phyloP scores from a whole-genome alignment of 1,140 invertebrate genomes.

The Parapsyche elsis region DNA sequence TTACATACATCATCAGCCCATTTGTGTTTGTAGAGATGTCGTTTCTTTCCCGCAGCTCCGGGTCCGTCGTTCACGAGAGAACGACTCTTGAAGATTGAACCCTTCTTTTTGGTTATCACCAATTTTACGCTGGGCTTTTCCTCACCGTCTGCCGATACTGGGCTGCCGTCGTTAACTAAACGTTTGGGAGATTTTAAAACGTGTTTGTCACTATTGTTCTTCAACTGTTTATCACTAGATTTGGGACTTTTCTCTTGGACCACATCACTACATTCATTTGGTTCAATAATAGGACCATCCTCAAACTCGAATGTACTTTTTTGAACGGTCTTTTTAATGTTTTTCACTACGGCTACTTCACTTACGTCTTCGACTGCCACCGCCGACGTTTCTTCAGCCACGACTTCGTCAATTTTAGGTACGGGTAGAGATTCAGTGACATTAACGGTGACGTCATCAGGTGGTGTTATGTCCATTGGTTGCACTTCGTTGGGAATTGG shows the following conservation, averaged over 20 bases:
- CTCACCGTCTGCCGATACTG: conserved; percentile 60
- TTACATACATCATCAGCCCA: conserved; percentile 79
- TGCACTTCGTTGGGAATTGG: neutral
- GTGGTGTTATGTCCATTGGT: conserved; percentile 20
- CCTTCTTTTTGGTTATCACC: conserved; percentile 81
- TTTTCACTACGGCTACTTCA: conserved; percentile 44
- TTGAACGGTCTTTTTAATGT: conserved; percentile 38
- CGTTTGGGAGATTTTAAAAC: conserved; percentile 64
- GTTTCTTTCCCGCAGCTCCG: conserved; percentile 76
- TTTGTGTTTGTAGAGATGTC: conserved; percentile 87
- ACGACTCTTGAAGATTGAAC: conserved; percentile 90
- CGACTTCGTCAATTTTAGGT: conserved; percentile 55
- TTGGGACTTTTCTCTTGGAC: conserved; percentile 38
- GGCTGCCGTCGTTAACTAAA: conserved; percentile 57
- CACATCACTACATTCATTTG: conserved; percentile 40
- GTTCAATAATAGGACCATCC: conserved; percentile 21
- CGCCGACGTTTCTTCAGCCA: conserved; percentile 37
- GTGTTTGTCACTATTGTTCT: conserved; percentile 49
- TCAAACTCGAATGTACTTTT: neutral
- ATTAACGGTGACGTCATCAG: neutral
- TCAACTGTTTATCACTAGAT: conserved; percentile 45
- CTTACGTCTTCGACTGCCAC: conserved; percentile 24
- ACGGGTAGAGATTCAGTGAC: conserved; percentile 53
- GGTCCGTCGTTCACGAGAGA: conserved; percentile 75
- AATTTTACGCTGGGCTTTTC: conserved; percentile 71